Conservation (phyloP, 2,888 invertebrate species). For the Apodemia hepburni region DNA sequence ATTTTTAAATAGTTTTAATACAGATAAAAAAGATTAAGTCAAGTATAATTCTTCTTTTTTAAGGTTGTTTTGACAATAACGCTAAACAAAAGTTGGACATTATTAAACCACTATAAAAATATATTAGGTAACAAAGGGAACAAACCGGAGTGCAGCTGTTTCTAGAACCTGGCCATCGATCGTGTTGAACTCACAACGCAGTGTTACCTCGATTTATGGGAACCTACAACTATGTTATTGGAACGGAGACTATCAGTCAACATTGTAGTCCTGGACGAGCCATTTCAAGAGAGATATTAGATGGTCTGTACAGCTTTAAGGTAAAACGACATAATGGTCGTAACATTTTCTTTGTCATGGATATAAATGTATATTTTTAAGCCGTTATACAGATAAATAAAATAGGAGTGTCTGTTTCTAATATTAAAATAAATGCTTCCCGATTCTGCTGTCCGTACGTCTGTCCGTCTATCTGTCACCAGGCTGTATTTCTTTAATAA, state of each 20-base stretch:
- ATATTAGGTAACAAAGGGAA: slow-evolving; percentile 3
- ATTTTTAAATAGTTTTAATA: no score
- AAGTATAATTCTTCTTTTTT: no score
- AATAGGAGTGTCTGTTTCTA: no score
- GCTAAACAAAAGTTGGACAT: no score
- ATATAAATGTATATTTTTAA: no score
- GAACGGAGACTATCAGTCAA: slow-evolving; percentile 15
- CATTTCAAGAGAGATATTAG: background rate
- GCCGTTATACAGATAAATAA: no score
- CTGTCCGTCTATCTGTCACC: no score
- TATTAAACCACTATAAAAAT: background rate
- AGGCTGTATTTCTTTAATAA: no score
- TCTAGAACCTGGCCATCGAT: slow-evolving; percentile 24
- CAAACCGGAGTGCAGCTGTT: slow-evolving; percentile 25
- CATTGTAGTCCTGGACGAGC: slow-evolving; percentile 9
- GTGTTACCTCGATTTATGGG: slow-evolving; percentile 32
- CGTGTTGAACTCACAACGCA: slow-evolving; percentile 25
- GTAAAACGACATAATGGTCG: background rate
- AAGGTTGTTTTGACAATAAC: no score
- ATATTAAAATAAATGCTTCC: no score
- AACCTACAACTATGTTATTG: slow-evolving; percentile 19
- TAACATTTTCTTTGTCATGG: background rate
- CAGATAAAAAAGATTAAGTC: no score
- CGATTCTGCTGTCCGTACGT: no score
- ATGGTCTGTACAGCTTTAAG: background rate